These are phyloP conservation scores for Tamandua tetradactyla DNA, from an alignment of 2,797 vertebrate species.

Conservation along the genomic window DNA sequence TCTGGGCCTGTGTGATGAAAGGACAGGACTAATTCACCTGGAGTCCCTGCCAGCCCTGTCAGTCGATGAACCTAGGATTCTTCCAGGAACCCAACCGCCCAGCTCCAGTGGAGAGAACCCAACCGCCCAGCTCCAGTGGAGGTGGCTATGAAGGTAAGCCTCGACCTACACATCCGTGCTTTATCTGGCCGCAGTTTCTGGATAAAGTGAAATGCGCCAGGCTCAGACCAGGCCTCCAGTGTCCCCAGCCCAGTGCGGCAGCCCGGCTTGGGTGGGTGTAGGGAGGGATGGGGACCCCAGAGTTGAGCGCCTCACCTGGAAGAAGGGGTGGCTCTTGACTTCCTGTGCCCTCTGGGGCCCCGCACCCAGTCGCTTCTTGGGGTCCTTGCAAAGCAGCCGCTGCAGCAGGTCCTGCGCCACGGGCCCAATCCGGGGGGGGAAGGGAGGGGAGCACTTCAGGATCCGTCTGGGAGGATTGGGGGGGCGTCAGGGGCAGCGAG, in stretches of 20 bases:
- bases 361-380: conserved; percentile 92
- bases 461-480: conserved; percentile 89
- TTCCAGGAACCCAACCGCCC: not conserved
- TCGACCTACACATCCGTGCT: not conserved
- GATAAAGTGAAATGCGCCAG: not conserved
- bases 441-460: conserved; percentile 93
- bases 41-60: not conserved
- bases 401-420: conserved; percentile 92
- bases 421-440: conserved; percentile 90
- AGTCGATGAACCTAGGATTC: not conserved
- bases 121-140: not conserved
- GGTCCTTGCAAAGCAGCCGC: conserved; percentile 93
- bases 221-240: not conserved
- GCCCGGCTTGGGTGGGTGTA: not conserved
- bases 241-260: not conserved
- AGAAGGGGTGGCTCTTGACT: conserved; percentile 93
- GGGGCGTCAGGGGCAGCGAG: conserved; percentile 73
- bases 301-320: conserved; percentile 87
- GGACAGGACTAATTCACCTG: not conserved
- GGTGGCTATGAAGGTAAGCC: not conserved
- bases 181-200: not conserved
- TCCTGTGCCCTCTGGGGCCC: conserved; percentile 91
- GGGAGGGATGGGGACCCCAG: not conserved
- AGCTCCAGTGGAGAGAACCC: not conserved
- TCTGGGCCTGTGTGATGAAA: not conserved